Conservation (phyloP, 2,113 vertebrate genomes). For the Sphyrna mokarran region DNA sequence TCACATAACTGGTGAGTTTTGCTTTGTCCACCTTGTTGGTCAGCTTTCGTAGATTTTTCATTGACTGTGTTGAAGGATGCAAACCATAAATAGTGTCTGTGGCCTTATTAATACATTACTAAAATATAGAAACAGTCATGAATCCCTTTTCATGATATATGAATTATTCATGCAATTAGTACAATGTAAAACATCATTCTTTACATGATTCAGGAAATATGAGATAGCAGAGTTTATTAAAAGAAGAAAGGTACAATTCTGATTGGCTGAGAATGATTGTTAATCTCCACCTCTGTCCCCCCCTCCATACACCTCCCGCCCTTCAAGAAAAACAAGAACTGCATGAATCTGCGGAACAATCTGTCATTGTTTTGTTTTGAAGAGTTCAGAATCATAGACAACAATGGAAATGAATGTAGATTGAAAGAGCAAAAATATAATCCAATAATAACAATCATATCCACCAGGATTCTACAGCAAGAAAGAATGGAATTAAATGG, state of each 20-base stretch:
- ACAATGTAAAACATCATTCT: neutral
- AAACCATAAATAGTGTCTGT: neutral
- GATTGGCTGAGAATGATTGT: neutral
- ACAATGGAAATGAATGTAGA: neutral
- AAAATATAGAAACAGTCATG: neutral
- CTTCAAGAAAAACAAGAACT: neutral
- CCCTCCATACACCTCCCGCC: neutral
- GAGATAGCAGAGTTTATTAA: neutral
- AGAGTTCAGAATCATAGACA: neutral
- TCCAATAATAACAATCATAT: neutral
- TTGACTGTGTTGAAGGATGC: neutral
- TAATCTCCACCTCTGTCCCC: neutral
- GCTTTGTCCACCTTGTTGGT: neutral
- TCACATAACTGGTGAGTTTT: neutral
- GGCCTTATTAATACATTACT: neutral
- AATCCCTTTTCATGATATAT: neutral
- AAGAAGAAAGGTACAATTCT: neutral
- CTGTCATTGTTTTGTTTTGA: neutral
- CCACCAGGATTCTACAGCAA: neutral
- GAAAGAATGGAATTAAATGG: slow-evolving; percentile 15
- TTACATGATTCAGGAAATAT: neutral
- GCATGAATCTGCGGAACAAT: neutral
- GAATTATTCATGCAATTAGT: slow-evolving; percentile 22
- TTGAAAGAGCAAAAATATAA: slow-evolving; percentile 13
- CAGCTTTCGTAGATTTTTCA: neutral